Evolutionary conservation across 2,797 vertebrate species (phyloP), one percentile per base, ranked within the genome.

Genomic region (Bucorvus abyssinicus): DNA sequence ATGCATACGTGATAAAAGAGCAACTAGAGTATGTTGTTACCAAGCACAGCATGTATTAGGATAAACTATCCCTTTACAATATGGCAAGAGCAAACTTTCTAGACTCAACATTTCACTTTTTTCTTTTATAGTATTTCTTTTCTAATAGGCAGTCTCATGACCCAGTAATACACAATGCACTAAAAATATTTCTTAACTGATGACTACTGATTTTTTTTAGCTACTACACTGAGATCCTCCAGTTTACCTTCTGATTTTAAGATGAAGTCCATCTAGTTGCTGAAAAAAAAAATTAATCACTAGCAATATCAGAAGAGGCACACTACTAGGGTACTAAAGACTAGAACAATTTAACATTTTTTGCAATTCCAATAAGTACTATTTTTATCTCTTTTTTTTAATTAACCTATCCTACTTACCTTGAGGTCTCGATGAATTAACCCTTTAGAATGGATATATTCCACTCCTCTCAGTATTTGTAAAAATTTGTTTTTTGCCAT

Each of bases 401-500:
- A 40, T 40, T 47, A 57, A 40, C 21, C 70, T 82, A 13, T 61
- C 60, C 20, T 85, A 74, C 71, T 74, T 95, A 99, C 99, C 98
- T 99, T 99, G 59, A 99, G 97, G 94, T 99, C 99, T 97, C 99
- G 98, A 96, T 99, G 99, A 96, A 99, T 98, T 73, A 98, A 96
- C 1, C 8, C n/a, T 60, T 96, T 1, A 26, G 93, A 97, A 97
- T 99, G 99, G 95, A 99, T 98, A 94, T 98, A 98, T 7, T 97
- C 3, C 7, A 99, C 98, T 64, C 98, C 99, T 32, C 83, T 12
- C 52, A 97, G 79, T 82, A 99, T 97, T 96, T 99, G 98, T 69
- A 90, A 63, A 84, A 96, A 97, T n/a, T 98, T 98, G 4, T 3
- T 14, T 34, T 98, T 86, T 87, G 97, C 97, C 29, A 97, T 97